Evolutionary conservation across 2,888 invertebrate genomes (phyloP).

Genomic region (Branchipolynoe longqiensis): DNA sequence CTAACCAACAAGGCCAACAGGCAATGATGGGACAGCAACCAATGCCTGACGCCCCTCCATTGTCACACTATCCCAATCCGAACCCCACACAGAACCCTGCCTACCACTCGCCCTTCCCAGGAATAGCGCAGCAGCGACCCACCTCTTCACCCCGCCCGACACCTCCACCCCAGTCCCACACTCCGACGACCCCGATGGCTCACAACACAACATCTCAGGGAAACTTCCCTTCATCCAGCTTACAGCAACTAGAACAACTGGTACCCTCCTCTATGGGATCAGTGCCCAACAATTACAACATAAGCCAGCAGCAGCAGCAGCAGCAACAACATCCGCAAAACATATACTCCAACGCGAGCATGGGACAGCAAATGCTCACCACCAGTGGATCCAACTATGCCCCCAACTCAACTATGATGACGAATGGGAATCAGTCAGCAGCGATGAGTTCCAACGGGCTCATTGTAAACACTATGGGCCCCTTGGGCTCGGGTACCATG

Average conservation of each 20-base stretch:
- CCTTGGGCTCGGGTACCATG: conserved; percentile 51
- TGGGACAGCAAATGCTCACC: conserved; percentile 41
- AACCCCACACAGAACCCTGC: conserved; percentile 69
- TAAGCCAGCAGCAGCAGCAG: conserved; percentile 29
- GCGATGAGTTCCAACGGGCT: conserved; percentile 52
- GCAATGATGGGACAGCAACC: conserved; percentile 57
- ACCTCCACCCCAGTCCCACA: conserved; percentile 65
- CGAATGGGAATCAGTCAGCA: conserved; percentile 25
- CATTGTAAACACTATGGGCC: conserved; percentile 38
- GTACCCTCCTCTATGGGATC: conserved; percentile 57
- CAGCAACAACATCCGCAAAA: conserved; percentile 41
- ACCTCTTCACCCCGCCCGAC: conserved; percentile 59
- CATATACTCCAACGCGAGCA: conserved; percentile 41
- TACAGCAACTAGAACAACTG: conserved; percentile 68
- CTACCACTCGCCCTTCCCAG: conserved; percentile 60
- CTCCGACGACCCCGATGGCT: conserved; percentile 56
- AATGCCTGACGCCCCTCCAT: conserved; percentile 65
- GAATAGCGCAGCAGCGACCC: conserved; percentile 67
- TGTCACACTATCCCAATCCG: conserved; percentile 72
- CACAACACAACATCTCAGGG: conserved; percentile 70
- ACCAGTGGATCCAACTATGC: conserved; percentile 45
- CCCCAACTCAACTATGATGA: conserved; percentile 10
- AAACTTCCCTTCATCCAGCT: conserved; percentile 69
- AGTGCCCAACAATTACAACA: background rate
- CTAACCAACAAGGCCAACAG: conserved; percentile 53